Evolutionary conservation across 2,888 invertebrate species (phyloP), one percentile per base, ranked within the genome.

Genomic region (Aphidoletes aphidimyza): DNA sequence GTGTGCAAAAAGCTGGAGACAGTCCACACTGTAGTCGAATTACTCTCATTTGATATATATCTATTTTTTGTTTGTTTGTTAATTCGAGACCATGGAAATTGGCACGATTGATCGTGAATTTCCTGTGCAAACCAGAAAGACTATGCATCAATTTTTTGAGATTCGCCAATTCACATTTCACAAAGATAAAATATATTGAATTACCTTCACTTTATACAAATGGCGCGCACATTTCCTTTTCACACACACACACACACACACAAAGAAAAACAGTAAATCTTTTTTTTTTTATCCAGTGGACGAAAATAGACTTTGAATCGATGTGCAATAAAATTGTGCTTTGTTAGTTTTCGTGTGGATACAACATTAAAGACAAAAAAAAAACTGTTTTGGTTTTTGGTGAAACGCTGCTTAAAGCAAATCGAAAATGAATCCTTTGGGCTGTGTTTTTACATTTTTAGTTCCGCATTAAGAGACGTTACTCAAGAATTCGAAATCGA

Each of bases 1-100:
- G n/a, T n/a, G n/a, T n/a, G n/a, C n/a, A n/a, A n/a, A n/a, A n/a
- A n/a, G n/a, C n/a, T n/a, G n/a, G n/a, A n/a, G n/a, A n/a, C n/a
- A n/a, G n/a, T n/a, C 54, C 9, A 2, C n/a, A 54, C 22, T 22
- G 22, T 54, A 54, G 22, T 54, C 54, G 54, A 54, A 54, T 54
- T 54, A 54, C 54, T 3, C 11, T 5, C 6, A 54, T 54, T 54
- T 54, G 54, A 54, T 54, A 54, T 22, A 54, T 54, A 54, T 54
- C 54, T 54, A 8, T 39, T 39, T 39, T 11, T 39, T 39, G 6
- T 39, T 11, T 39, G 6, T 11, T 11, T 39, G 6, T 54, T 54
- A n/a, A n/a, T 22, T 54, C n/a, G n/a, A n/a, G n/a, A n/a, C 54
- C 54, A 54, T 22, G n/a, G 54, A 54, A 54, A 54, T 54, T 54